Percentiles rank a stretch among this genome's conserved stretches.
Evolutionary conservation across 2,888 invertebrate genomes (phyloP).

Genomic region (Apodemia mormo): DNA sequence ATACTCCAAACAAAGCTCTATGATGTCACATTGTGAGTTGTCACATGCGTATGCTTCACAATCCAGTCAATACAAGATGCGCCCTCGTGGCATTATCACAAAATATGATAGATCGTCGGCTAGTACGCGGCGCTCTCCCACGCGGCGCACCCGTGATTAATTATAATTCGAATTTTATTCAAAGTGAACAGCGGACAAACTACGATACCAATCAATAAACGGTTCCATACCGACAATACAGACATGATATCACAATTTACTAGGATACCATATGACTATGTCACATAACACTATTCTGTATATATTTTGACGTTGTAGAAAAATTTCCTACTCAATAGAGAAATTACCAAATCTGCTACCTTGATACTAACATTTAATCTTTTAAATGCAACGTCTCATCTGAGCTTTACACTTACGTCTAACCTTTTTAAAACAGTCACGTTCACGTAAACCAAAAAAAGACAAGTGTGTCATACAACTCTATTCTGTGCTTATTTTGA

Average conservation of each 20-base stretch:
- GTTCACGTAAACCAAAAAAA: too few relatives aligned
- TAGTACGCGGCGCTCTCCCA: conserved; percentile 76
- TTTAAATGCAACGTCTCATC: too few relatives aligned
- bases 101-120: conserved; percentile 80
- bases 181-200: conserved; percentile 81
- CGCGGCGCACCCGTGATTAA: conserved; percentile 77
- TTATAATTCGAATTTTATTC: conserved; percentile 83
- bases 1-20: neutral
- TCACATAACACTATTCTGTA: conserved; percentile 44
- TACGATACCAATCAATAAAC: conserved; percentile 81
- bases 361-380: too few relatives aligned
- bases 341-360: too few relatives aligned
- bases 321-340: too few relatives aligned
- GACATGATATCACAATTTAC: conserved; percentile 80
- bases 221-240: conserved; percentile 79
- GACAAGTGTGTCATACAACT: too few relatives aligned
- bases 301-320: neutral
- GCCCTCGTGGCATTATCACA: conserved; percentile 79
- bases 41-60: conserved; percentile 43
- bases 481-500: too few relatives aligned
- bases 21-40: conserved; percentile 5
- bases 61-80: conserved; percentile 72
- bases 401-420: too few relatives aligned
- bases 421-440: too few relatives aligned
- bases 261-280: conserved; percentile 77